Percentiles rank a stretch among this genome's conserved stretches.
Evolutionary conservation across 2,888 invertebrate genomes (phyloP).

Genomic region (Miltochrista miniata): DNA sequence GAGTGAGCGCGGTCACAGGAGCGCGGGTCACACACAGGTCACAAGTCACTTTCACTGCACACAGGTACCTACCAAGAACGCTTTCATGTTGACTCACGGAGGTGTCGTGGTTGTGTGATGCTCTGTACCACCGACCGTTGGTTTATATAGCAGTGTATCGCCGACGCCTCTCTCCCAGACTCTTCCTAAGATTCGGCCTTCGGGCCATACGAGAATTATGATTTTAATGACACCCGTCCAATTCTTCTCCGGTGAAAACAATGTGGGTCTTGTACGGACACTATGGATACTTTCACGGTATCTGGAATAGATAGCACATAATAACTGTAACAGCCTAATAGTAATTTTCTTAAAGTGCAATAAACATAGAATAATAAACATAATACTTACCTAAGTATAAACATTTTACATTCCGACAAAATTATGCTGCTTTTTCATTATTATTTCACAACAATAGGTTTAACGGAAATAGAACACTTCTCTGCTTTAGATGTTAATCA

Average conservation of each 20-base stretch:
- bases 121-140: constrained; percentile 62
- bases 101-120: constrained; percentile 80
- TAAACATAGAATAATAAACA: too few species aligned
- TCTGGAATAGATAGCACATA: too few species aligned
- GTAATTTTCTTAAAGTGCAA: too few species aligned
- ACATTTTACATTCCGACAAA: too few species aligned
- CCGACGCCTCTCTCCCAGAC: constrained; percentile 78
- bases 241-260: constrained; percentile 80
- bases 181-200: constrained; percentile 83
- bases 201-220: constrained; percentile 80
- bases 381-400: too few species aligned
- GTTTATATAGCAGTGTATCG: constrained; percentile 73
- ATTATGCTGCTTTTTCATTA: too few species aligned
- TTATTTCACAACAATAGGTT: too few species aligned
- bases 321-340: too few species aligned
- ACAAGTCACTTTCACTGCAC: constrained; percentile 80
- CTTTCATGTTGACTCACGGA: constrained; percentile 83
- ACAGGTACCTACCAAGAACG: constrained; percentile 81
- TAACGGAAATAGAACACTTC: too few species aligned
- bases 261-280: constrained; percentile 63
- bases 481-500: too few species aligned
- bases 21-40: constrained; percentile 68
- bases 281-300: constrained; percentile 6
- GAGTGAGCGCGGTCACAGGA: constrained; percentile 51
- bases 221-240: constrained; percentile 80